Evolutionary conservation across 2,797 vertebrate genomes (phyloP), one percentile per base, ranked within the genome.

Genomic region (Gambusia yucatana): DNA sequence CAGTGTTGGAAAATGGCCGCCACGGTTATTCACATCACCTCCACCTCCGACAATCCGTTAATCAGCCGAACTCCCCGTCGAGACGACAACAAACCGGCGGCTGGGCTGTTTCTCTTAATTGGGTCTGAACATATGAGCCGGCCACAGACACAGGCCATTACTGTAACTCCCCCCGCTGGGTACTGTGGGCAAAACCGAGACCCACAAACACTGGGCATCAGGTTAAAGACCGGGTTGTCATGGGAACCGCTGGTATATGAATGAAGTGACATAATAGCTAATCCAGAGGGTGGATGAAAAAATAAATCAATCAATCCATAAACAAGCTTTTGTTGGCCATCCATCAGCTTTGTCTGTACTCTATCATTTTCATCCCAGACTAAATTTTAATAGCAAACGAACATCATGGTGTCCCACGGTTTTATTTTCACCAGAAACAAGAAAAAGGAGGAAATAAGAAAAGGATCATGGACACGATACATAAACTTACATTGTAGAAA

Each of bases 231-330:
- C 4, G 39, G 36, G 93, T 93, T 93, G 75, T 91, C 92, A 94
- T 92, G 87, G 93, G 39, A 94, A 95, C 93, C 17, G 85, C 77
- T 80, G 84, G 87, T 85, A 91, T 86, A 91, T 86, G 86, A 90
- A 86, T 87, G 84, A 90, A 86, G 77, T 25, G 25, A 67, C 55
- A 57, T 78, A 69, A 78, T 33, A 63, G 65, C 47, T 33, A 22
- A 73, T 76, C 65, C 8, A 22, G 46, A 86, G 43, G 41, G 11
- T 20, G 46, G 9, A 50, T 3, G 41, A 50, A 55, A 25, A 41
- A 22, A 4, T 10, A 30, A 30, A 30, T 20, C 6, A 84, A 88
- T 91, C 85, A 70, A 88, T 90, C 70, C 67, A 75, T 20, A 55
- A 81, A 83, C 80, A 81, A 72, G 81, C 63, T 75, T 81, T 69